Conservation (phyloP, 2,113 vertebrate genomes). For the Stegostoma tigrinum region DNA sequence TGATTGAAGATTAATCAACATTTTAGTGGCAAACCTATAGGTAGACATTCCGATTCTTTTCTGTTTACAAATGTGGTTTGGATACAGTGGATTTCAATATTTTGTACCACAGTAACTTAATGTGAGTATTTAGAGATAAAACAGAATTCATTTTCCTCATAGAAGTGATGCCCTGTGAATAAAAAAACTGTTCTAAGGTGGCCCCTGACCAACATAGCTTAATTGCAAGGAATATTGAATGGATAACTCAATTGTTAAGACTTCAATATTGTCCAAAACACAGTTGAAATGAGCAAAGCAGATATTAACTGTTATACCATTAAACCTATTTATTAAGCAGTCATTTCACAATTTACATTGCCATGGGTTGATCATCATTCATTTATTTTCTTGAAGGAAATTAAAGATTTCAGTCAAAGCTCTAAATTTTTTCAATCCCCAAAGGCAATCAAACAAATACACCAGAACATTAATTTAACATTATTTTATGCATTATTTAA, state of each 20-base stretch:
- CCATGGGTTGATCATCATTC: not conserved
- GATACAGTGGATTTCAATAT: not conserved
- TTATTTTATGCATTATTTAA: constrained; percentile 15
- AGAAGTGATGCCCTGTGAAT: not conserved
- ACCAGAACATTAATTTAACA: not conserved
- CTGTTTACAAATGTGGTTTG: not conserved
- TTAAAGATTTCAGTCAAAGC: not conserved
- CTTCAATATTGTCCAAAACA: not conserved
- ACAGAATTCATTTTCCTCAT: not conserved
- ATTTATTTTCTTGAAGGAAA: not conserved
- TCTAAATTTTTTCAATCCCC: not conserved
- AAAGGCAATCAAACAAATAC: not conserved
- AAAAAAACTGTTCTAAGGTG: not conserved
- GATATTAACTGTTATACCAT: not conserved
- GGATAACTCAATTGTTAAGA: not conserved
- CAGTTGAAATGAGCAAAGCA: not conserved
- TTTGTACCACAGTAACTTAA: not conserved
- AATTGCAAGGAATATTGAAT: not conserved
- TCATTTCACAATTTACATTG: not conserved
- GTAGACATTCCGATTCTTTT: not conserved
- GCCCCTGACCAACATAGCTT: not conserved
- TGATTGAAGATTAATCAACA: not conserved
- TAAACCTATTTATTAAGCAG: not conserved
- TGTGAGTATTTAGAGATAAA: not conserved
- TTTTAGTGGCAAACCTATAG: not conserved